These are phyloP conservation scores for Limanda limanda DNA, from an alignment of 2,113 vertebrate species.

Conservation along the genomic window DNA sequence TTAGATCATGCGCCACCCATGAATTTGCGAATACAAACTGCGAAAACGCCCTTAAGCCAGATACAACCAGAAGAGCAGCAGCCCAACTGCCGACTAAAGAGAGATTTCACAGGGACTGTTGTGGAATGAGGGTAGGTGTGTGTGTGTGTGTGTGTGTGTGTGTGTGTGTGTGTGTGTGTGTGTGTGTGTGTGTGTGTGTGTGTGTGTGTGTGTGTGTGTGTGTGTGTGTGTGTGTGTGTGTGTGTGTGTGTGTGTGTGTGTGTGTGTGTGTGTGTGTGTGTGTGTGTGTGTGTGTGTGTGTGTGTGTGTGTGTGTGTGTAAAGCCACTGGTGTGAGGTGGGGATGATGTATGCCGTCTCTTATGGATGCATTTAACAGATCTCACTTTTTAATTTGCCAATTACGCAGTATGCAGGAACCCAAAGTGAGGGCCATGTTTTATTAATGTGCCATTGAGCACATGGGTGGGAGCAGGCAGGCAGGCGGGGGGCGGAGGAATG, in stretches of 20 bases:
- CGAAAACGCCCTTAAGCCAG: slow-evolving; percentile 55
- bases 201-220: not conserved
- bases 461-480: slow-evolving; percentile 47
- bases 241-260: too few relatives aligned
- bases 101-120: slow-evolving; percentile 39
- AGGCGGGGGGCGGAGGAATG: not conserved
- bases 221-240: slow-evolving; percentile 5
- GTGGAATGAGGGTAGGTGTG: slow-evolving; percentile 24
- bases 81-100: slow-evolving; percentile 58
- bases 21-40: slow-evolving; percentile 58
- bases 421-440: slow-evolving; percentile 91
- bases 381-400: slow-evolving; percentile 98
- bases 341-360: slow-evolving; percentile 80
- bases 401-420: slow-evolving; percentile 87
- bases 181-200: not conserved
- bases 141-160: slow-evolving; percentile 11
- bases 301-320: not conserved
- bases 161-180: not conserved
- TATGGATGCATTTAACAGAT: slow-evolving; percentile 82
- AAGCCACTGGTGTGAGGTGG: slow-evolving; percentile 20
- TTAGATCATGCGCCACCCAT: slow-evolving; percentile 36
- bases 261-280: slow-evolving; percentile 25
- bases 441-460: slow-evolving; percentile 88
- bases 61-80: slow-evolving; percentile 57
- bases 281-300: not conserved